Evolutionary conservation across 2,797 vertebrate species (phyloP), one percentile per base, ranked within the genome.

Genomic region (Anolis apletophallus): DNA sequence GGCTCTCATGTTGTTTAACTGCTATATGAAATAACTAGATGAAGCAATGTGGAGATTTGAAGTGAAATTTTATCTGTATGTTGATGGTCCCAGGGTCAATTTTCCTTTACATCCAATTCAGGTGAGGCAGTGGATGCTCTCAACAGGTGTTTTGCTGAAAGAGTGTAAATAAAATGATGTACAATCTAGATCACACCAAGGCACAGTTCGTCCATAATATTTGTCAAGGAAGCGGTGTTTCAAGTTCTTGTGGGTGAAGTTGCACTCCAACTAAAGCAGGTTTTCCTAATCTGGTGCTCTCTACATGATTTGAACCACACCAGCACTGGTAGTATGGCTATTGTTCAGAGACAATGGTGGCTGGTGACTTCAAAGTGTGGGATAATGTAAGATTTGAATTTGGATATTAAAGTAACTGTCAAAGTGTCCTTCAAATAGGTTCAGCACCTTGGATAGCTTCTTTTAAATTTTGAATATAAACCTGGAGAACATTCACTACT

Each of bases 51-150:
- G 52, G 32, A 32, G 46, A 69, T 32, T 14, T 69, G 64, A n/a
- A 46, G 14, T 50, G 6, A n/a, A 54, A 16, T 81, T 68, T 52
- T 29, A 81, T 55, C 50, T 36, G 32, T 29, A 72, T 29, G 34
- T 14, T 12, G 54, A 55, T 72, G 23, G 36, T 29, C 40, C n/a
- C 23, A 12, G 64, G 77, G 21, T 61, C 57, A 1, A 29, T 68
- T 81, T 81, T 81, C 46, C 40, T 81, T 81, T 68, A 68, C 61
- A 50, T 13, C 40, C 68, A 79, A 81, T 81, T 68, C 46, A 52
- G 67, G 46, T 34, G 46, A 52, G 2, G 17, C 7, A 34, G 26
- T 50, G 16, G 50, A 54, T 52, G 21, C 54, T 71, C 67, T 34
- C 3, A 55, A 71, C 80, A 55, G 50, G 50, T 81, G 46, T 34